These are phyloP conservation scores for Apis florea DNA, from an alignment of 1,140 invertebrate genomes.

Conservation along the genomic window DNA sequence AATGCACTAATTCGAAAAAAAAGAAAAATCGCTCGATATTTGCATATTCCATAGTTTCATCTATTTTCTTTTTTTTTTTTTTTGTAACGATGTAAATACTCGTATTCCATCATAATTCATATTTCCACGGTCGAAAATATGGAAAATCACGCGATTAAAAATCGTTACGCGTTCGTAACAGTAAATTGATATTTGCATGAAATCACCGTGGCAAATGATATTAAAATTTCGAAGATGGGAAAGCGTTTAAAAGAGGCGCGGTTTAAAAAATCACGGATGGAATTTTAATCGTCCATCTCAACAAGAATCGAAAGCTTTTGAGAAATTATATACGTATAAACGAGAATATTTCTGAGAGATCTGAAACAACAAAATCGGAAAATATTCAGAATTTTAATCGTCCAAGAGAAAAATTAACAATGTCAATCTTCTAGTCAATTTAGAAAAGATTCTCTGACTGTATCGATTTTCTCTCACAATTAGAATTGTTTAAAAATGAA, in stretches of 20 bases:
- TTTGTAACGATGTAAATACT: constrained; percentile 3
- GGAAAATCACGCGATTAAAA: not conserved
- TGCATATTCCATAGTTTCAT: not conserved
- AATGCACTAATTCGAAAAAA: not conserved
- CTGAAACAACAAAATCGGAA: not conserved
- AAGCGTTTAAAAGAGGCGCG: not conserved
- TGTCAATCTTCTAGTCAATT: not conserved
- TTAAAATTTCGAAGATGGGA: not conserved
- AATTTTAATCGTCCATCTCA: constrained; percentile 28
- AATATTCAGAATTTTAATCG: constrained; percentile 33
- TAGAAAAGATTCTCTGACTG: not conserved
- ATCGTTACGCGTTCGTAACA: not conserved
- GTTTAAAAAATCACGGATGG: not conserved
- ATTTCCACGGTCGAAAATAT: constrained; percentile 11
- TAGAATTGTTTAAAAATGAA: constrained; percentile 18
- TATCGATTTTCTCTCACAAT: not conserved
- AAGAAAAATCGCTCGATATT: not conserved
- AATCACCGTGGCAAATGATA: not conserved
- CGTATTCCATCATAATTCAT: not conserved
- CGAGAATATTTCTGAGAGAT: not conserved
- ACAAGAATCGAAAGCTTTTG: not conserved
- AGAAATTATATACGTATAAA: not conserved
- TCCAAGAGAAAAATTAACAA: constrained; percentile 18
- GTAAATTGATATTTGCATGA: constrained; percentile 17
- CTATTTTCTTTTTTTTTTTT: not conserved